A percentile compares a stretch with the other conserved stretches of the same genome.
phyloP scores from a whole-genome alignment of 1,140 invertebrate species.

The Hirudo medicinalis region DNA sequence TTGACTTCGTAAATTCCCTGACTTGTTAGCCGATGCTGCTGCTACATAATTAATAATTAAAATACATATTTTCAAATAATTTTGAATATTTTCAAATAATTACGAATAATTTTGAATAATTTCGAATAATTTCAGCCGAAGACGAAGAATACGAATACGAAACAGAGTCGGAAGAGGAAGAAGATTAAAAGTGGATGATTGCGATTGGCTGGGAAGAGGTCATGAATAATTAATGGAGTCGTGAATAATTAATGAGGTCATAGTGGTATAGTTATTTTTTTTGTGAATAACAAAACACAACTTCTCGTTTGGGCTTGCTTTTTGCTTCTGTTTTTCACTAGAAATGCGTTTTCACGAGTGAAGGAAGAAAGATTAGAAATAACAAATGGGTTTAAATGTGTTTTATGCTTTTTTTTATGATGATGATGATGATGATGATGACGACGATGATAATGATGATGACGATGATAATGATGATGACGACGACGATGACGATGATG shows the following conservation, averaged over 20 bases:
- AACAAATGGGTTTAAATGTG: background rate
- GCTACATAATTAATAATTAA: too few species aligned
- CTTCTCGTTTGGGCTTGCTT: background rate
- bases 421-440: background rate
- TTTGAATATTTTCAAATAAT: too few species aligned
- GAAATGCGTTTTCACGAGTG: background rate
- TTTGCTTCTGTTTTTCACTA: conserved; percentile 3
- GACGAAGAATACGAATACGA: background rate
- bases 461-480: background rate
- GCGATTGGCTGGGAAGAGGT: background rate
- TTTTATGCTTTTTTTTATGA: background rate
- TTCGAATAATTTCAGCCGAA: background rate
- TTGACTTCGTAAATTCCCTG: too few species aligned
- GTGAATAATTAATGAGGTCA: background rate
- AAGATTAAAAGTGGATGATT: conserved; percentile 1
- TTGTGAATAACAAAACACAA: background rate
- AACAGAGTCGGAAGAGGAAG: background rate
- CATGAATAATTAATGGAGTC: background rate
- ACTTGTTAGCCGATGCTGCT: too few species aligned
- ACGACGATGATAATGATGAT: background rate
- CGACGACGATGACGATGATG: background rate
- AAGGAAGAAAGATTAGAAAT: too few species aligned
- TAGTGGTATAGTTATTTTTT: background rate
- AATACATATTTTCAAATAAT: too few species aligned
- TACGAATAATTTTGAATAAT: too few species aligned